Evolutionary conservation across 2,888 invertebrate species (phyloP), one percentile per base, ranked within the genome.

Genomic region (Rotaria socialis): DNA sequence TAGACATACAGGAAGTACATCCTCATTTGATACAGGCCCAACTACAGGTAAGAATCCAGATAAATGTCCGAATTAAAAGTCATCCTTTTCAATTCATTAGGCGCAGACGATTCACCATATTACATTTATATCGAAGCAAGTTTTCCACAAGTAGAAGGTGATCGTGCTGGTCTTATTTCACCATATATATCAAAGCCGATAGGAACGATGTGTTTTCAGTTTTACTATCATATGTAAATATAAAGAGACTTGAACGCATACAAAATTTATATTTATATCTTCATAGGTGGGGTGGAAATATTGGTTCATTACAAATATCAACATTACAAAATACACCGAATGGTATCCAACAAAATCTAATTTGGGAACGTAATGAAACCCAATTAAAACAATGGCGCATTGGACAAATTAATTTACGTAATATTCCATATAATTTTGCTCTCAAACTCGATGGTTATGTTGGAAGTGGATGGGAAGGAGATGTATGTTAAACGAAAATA

Each of bases 61-160:
- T 22, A 4, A 55, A 19, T 22, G 5, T 55, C 22, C 2, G 1
- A 55, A 55, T 22, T 5, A 55, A 55, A 55, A 3, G 10, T 14
- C 19, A 7, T 35, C 1, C 6, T 27, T 19, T 35, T 2, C 16
- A 16, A 56, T 67, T 19, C n/a, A 16, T 35, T 41, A 67, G 67
- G 67, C 16, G 75, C 85, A 47, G 43, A 35, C 22, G 27, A 43
- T 80, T 22, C 88, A 90, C 90, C 90, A 27, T 89, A 89, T 85
- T 90, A 89, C 86, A 88, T 89, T 80, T 90, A 87, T 86, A 89
- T 89, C 85, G 89, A 89, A 87, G 87, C 89, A 0, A 89, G 89
- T 41, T 87, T 88, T 11, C 89, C 89, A 41, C 87, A 88, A 35
- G 24, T 86, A 84, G 84, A 87, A 27, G 89, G 89, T 80, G 89